Base-by-base conservation (phyloP, 2,888 invertebrate genomes). In the Acrobeloides nanus region DNA sequence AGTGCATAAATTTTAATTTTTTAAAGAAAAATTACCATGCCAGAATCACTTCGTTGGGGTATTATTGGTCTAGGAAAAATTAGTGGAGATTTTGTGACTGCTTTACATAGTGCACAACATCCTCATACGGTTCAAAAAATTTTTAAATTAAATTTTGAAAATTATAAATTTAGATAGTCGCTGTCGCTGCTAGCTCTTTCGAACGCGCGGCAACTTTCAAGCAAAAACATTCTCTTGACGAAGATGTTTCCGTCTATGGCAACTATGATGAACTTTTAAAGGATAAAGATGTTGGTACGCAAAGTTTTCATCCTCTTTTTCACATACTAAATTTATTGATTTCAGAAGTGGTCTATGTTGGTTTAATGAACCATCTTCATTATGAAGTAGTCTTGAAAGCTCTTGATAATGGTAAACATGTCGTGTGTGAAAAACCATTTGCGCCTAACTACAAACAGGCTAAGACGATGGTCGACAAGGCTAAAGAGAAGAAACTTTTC, bases 401-500 rank as follows among this genome's bases (percentile, higher is more conserved):
- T 81, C 76, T 90, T 20, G 81, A 84, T 53, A 78, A 82, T 66
- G 86, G 86, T 0, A 90, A 90, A 74, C 84, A 86, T 67, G 84
- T 90, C 1, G 77, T 92, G 1, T 87, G 88, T 73, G 90, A 90
- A 75, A 90, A 90, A 74, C 87, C 90, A 0, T 76, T 90, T 51
- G 84, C 86, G 40, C 76, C 89, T 76, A 87, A 86, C 74, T 77
- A 79, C 37, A 83, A 83, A 63, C 84, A 89, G 74, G 81, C 84
- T 0, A 78, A 81, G 54, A 81, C 82, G 57, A 76, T 92, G 33
- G 76, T 87, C 1, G 61, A 71, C 10, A 63, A 75, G 33, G 87
- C 89, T 0, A 81, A 80, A 66, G 74, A 79, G 23, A 84, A 84
- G 66, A 83, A 84, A 4, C 74, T 84, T 0, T 87, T 88, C 68